Base-by-base conservation (phyloP, 2,888 invertebrate genomes). In the Caenorhabditis drosophilae region DNA sequence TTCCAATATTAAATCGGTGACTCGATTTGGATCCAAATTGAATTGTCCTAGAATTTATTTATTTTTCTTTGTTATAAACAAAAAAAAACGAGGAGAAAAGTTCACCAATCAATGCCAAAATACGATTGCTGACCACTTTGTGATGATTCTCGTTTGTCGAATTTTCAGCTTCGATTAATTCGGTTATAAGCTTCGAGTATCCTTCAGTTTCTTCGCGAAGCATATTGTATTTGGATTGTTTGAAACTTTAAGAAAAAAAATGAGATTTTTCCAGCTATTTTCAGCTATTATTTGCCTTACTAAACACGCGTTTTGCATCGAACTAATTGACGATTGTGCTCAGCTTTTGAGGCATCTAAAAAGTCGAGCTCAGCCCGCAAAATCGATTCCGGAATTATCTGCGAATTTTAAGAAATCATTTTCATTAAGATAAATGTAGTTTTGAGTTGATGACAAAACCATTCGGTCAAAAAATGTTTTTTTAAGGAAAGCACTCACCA, bases 201-300 rank as follows among this genome's bases (percentile, higher is more conserved):
- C 98, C 98, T 87, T 99, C 98, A 86, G 92, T 94, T 87, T 99
- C 98, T 87, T 99, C 98, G 53, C 98, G 89, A 84, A 97, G 91
- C 79, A 99, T 88, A 87, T 99, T 99, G 85, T 96, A 99, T 84
- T 99, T 97, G 79, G 95, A 90, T 85, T 99, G 98, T 85, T 98
- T 99, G 85, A 97, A 99, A 85, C 97, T 31, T 31, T 31, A 6
- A 31, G 31, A 31, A 6, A 31, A 31, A 31, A 31, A 31, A 9
- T 31, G 31, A 12, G 6, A 31, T 31, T 31, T 31, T 31, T 31
- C 12, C 12, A 31, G 31, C 12, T 31, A 9, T 31, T 31, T 16
- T 26, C 25, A 23, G 6, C n/a, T 18, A 16, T 31, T 31, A 9
- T 44, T 6, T 38, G 38, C 56, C 74, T 71, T 38, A 79, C 77